Percentiles rank a stretch among this genome's conserved stretches.
Conservation (phyloP, 2,888 invertebrate genomes). For the Drosophila pseudotalamancana region DNA sequence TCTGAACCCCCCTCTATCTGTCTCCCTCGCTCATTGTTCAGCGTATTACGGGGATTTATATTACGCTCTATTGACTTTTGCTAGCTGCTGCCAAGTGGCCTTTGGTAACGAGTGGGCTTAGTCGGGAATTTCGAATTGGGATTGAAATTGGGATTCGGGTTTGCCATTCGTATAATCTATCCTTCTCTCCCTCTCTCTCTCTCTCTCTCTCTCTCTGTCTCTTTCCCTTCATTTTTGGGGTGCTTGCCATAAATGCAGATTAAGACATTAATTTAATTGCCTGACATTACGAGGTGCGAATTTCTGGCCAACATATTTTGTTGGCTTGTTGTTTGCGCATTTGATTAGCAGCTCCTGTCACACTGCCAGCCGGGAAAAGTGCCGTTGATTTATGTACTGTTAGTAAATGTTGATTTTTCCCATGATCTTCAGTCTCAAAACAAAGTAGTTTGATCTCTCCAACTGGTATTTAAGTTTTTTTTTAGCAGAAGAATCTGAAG, state of each 20-base stretch:
- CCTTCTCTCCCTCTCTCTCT: not conserved
- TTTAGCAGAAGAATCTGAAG: not conserved
- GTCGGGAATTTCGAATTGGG: constrained; percentile 30
- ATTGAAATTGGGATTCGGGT: constrained; percentile 22
- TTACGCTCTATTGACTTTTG: constrained; percentile 81
- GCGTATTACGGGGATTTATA: constrained; percentile 74
- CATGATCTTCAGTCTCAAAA: constrained; percentile 38
- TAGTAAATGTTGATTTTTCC: constrained; percentile 67
- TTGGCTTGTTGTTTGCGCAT: constrained; percentile 60
- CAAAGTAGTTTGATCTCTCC: constrained; percentile 5
- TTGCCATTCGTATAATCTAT: constrained; percentile 19
- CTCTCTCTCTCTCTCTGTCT: constrained; percentile 5
- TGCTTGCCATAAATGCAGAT: constrained; percentile 79
- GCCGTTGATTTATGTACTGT: constrained; percentile 60
- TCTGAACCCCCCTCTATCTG: not conserved
- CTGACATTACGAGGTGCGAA: constrained; percentile 55
- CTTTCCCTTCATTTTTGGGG: constrained; percentile 54
- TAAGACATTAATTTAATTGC: constrained; percentile 82
- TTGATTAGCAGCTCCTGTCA: constrained; percentile 57
- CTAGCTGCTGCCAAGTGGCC: constrained; percentile 69
- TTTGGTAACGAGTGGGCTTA: constrained; percentile 69
- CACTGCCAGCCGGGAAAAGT: constrained; percentile 24
- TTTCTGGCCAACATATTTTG: constrained; percentile 4
- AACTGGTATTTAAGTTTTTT: not conserved
- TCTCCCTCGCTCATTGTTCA: constrained; percentile 3